These are phyloP conservation scores for Tupaia tana DNA, from an alignment of 2,113 vertebrate species.

Conservation along the genomic window DNA sequence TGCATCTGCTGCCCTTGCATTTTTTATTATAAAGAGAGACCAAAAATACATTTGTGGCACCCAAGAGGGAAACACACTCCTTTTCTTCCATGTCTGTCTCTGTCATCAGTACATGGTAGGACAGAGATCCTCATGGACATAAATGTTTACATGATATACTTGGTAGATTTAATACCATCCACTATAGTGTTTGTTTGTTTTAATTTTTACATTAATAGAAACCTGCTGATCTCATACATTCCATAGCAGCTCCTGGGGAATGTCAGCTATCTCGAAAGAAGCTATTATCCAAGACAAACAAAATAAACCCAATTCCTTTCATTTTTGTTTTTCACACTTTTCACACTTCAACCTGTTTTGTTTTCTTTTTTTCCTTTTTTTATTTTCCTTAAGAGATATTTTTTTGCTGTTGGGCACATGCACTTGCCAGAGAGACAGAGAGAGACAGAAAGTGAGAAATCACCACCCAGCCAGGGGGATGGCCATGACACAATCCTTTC, in stretches of 20 bases:
- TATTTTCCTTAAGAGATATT: too few relatives aligned
- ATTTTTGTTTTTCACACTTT: background rate
- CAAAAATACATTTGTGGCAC: background rate
- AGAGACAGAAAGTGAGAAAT: too few relatives aligned
- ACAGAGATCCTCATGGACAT: background rate
- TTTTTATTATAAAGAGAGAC: background rate
- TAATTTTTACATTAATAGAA: background rate
- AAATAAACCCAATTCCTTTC: background rate
- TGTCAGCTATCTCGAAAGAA: background rate
- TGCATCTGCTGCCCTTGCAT: accelerated
- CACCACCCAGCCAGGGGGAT: too few relatives aligned
- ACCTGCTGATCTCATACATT: background rate
- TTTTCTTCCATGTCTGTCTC: background rate
- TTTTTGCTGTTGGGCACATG: too few relatives aligned
- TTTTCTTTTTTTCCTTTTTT: background rate
- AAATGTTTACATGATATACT: accelerated
- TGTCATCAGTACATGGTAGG: accelerated
- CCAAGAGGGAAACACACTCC: background rate
- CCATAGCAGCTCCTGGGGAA: background rate
- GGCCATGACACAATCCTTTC: too few relatives aligned
- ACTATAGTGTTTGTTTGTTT: background rate
- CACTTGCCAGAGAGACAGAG: too few relatives aligned
- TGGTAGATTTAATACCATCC: background rate
- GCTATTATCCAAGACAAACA: background rate
- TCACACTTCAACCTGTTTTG: background rate